Percentiles rank a stretch among this genome's conserved stretches.
Evolutionary conservation across 2,113 vertebrate species (phyloP).

Genomic region (Piaya cayana): DNA sequence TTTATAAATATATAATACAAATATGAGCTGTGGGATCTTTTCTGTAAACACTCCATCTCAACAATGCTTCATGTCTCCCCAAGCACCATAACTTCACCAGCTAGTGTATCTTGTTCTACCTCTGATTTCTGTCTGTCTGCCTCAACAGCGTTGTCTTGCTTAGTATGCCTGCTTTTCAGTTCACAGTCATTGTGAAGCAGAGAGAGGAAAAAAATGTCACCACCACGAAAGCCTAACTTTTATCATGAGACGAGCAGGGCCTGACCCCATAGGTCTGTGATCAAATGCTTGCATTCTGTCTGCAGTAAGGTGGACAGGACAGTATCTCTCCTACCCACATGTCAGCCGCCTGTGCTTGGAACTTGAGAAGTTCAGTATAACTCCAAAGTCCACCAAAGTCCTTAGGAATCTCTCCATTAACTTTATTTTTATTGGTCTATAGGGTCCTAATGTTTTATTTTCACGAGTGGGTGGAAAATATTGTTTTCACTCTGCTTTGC

Average conservation of each 20-base stretch:
- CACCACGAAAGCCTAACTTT: not conserved
- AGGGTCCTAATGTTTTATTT: not conserved
- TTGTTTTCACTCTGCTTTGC: not conserved
- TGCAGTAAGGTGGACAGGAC: not conserved
- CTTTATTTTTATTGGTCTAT: not conserved
- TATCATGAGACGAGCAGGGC: not conserved
- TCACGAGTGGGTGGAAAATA: not conserved
- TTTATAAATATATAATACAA: constrained; percentile 60
- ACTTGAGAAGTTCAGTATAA: not conserved
- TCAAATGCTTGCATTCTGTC: not conserved
- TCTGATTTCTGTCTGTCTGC: not conserved
- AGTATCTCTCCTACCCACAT: not conserved
- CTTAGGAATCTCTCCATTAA: not conserved
- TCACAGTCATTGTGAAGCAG: not conserved
- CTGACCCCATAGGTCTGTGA: not conserved
- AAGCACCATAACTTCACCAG: not conserved
- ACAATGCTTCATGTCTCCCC: not conserved
- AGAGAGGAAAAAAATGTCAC: not conserved
- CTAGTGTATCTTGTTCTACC: not conserved
- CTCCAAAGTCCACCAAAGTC: not conserved
- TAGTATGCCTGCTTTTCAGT: not conserved
- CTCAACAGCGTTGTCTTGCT: not conserved
- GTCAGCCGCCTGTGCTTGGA: not conserved
- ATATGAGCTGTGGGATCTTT: constrained; percentile 33
- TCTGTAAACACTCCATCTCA: constrained; percentile 54